Evolutionary conservation across 2,113 vertebrate species (phyloP).

Genomic region (Collichthys lucidus): DNA sequence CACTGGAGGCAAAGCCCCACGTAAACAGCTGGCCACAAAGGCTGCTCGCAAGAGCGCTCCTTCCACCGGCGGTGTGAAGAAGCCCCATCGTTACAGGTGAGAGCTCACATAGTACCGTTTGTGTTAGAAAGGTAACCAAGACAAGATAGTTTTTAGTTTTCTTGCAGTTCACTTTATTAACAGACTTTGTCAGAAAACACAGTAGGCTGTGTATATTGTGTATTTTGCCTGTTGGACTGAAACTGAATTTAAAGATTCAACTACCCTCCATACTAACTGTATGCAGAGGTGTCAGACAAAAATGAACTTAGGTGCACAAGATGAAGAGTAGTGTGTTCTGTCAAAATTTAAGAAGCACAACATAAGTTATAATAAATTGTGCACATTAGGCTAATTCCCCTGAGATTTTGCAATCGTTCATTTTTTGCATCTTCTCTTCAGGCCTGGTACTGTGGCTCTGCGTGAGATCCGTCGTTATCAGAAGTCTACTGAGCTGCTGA

Average conservation of each 20-base stretch:
- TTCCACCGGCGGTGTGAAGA: conserved; percentile 92
- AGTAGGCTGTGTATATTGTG: not conserved
- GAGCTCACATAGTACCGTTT: not conserved
- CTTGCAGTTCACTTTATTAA: not conserved
- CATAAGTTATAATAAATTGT: not conserved
- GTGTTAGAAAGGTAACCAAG: not conserved
- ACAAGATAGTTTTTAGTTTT: not conserved
- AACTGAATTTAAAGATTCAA: not conserved
- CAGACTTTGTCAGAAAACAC: not conserved
- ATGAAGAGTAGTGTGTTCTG: not conserved
- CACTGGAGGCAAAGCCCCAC: conserved; percentile 92
- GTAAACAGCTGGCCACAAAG: conserved; percentile 92
- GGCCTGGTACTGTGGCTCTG: conserved; percentile 87
- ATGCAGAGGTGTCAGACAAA: not conserved
- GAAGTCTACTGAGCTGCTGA: conserved; percentile 89
- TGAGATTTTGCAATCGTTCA: not conserved
- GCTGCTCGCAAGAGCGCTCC: conserved; percentile 92
- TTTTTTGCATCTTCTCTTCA: conserved; percentile 48
- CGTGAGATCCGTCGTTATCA: conserved; percentile 90
- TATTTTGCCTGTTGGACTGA: not conserved
- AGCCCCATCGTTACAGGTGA: conserved; percentile 93
- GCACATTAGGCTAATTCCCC: not conserved
- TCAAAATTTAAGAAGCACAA: not conserved
- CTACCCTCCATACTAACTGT: no score
- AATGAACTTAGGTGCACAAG: not conserved